These are phyloP conservation scores for Choreutis nemorana DNA, from an alignment of 2,888 invertebrate species.

Conservation along the genomic window DNA sequence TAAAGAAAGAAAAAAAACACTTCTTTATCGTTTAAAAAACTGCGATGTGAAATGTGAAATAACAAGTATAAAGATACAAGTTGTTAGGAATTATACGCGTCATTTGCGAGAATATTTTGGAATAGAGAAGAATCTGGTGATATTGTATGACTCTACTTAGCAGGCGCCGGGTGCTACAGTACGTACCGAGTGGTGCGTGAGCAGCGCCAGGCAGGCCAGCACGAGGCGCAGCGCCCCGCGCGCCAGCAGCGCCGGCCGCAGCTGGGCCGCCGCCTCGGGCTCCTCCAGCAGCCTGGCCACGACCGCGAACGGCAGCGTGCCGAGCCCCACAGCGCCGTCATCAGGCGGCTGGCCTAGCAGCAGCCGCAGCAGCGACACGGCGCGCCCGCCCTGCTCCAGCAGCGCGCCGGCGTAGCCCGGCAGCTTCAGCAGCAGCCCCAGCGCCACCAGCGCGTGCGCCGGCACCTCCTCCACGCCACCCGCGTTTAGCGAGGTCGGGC, in stretches of 20 bases:
- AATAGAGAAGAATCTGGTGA: no score
- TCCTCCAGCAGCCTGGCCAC: slow-evolving; percentile 79
- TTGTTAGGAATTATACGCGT: no score
- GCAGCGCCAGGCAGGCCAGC: slow-evolving; percentile 86
- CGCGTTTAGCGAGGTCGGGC: slow-evolving; percentile 18
- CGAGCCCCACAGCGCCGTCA: slow-evolving; percentile 62
- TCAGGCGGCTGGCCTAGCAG: slow-evolving; percentile 92
- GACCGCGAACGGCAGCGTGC: slow-evolving; percentile 80
- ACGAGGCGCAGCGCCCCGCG: slow-evolving; percentile 87
- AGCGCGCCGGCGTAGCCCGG: slow-evolving; percentile 92
- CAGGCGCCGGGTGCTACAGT: no score
- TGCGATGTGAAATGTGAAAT: no score
- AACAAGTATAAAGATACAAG: no score
- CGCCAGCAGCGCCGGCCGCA: slow-evolving; percentile 81
- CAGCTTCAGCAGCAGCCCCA: slow-evolving; percentile 86
- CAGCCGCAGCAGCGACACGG: slow-evolving; percentile 84
- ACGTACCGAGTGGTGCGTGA: slow-evolving; percentile 89
- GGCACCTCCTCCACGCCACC: slow-evolving; percentile 64
- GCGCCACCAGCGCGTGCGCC: slow-evolving; percentile 90
- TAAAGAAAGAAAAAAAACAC: not conserved
- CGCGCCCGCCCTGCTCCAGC: slow-evolving; percentile 82
- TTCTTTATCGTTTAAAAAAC: no score
- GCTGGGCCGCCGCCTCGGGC: slow-evolving; percentile 76
- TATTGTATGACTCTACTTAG: slow-evolving; percentile 10
- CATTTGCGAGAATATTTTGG: no score